Evolutionary conservation across 2,113 vertebrate genomes (phyloP).

Genomic region (Sorex araneus): DNA sequence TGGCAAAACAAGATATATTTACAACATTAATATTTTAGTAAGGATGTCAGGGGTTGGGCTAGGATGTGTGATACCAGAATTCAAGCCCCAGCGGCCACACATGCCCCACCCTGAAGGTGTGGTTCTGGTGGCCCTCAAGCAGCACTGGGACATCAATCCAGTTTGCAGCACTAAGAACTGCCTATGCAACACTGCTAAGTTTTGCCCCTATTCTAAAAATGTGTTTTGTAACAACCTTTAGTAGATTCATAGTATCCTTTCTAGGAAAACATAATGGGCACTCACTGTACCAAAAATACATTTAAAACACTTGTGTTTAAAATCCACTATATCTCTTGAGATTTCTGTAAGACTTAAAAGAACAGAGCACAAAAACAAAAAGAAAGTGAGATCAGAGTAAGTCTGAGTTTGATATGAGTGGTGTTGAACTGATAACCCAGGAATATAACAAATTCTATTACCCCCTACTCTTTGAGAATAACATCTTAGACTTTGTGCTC

Average conservation of each 20-base stretch:
- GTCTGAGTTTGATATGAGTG: not conserved
- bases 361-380: slow-evolving; percentile 45
- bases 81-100: too few species aligned
- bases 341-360: slow-evolving; percentile 41
- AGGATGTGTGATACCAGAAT: too few species aligned
- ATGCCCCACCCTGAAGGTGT: too few species aligned
- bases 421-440: not conserved
- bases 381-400: slow-evolving; percentile 10
- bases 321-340: not conserved
- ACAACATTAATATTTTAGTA: slow-evolving; percentile 43
- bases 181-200: too few species aligned
- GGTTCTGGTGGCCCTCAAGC: too few species aligned
- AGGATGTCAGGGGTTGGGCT: not conserved
- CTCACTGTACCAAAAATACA: slow-evolving; percentile 26
- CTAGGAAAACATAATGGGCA: not conserved
- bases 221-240: too few species aligned
- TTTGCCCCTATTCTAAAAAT: too few species aligned
- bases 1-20: slow-evolving; percentile 11
- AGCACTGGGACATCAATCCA: too few species aligned
- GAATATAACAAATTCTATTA: not conserved
- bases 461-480: not conserved
- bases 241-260: slow-evolving; percentile 11
- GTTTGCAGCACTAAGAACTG: too few species aligned
- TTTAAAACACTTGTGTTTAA: slow-evolving; percentile 3
- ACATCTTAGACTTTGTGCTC: not conserved